Percentiles rank a stretch among this genome's conserved stretches.
phyloP scores from a whole-genome alignment of 2,888 invertebrate species.

The Epirrhoe alternata region DNA sequence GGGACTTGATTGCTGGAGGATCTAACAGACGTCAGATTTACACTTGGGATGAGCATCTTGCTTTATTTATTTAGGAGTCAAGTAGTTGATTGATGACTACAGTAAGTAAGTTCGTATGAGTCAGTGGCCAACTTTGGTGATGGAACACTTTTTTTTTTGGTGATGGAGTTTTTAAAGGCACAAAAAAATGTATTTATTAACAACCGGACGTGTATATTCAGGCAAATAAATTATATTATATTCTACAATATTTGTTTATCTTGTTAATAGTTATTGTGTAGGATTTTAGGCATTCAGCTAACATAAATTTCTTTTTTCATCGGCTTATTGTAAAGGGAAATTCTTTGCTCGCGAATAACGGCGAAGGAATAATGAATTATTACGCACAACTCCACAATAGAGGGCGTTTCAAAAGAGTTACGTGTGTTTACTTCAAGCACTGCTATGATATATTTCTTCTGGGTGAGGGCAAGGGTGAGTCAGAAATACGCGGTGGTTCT shows the following conservation, averaged over 20 bases:
- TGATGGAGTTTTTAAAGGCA: no score
- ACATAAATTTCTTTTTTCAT: background rate
- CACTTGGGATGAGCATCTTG: background rate
- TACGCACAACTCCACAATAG: constrained; percentile 36
- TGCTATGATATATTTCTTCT: constrained; percentile 40
- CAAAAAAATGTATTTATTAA: background rate
- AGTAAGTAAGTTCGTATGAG: background rate
- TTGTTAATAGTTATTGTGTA: background rate
- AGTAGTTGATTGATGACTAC: background rate
- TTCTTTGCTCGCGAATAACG: constrained; percentile 12
- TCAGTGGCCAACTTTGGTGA: no score
- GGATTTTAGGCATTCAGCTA: background rate
- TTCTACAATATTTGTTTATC: no score
- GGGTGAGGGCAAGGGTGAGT: constrained; percentile 28
- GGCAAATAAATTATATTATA: no score
- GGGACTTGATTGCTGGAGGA: constrained; percentile 22
- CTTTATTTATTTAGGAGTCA: background rate
- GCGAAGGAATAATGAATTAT: constrained; percentile 35
- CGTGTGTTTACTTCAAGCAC: constrained; percentile 43
- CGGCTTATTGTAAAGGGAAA: constrained; percentile 16
- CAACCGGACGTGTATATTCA: no score
- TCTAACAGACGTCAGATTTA: background rate
- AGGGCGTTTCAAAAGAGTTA: constrained; percentile 41
- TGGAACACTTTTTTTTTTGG: no score
- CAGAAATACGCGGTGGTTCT: constrained; percentile 1